Base-by-base conservation (phyloP, 1,140 invertebrate species). In the Tetranychus urticae region DNA sequence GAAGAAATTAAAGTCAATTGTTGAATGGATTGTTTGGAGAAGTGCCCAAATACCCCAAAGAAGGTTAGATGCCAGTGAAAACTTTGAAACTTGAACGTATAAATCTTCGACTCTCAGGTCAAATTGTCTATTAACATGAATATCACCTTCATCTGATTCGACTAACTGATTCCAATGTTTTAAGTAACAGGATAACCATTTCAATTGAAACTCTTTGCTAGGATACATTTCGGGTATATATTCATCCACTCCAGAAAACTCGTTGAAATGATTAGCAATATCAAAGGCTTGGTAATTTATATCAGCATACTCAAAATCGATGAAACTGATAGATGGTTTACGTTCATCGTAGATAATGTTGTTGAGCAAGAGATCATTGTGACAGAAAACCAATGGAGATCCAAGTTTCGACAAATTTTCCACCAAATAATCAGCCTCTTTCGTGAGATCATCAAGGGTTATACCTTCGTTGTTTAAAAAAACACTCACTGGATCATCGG, bases 201-300 rank as follows among this genome's bases (percentile, higher is more conserved):
- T 69, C 8, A 56, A 79, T 71, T 74, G 92, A 89, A 88, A 83
- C 35, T 82, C 79, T 69, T 81, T 78, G 59, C 76, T 76, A 0
- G 92, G 92, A 73, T 88, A 94, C 55, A 79, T 75, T 3, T 77
- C 74, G 0, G 63, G 63, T n/a, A 65, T 59, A 58, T 56, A 79
- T 65, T 81, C 76, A 50, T 78, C 81, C 42, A 87, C 74, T 66
- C 83, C 83, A 84, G 68, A 61, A 79, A 89, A 97, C 79, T 98
- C 93, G 68, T 84, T 82, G 77, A 97, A 97, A 77, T 98, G 92
- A 77, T 97, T 96, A 14, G 83, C 93, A 71, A 98, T 92, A 74
- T 98, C 94, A 74, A 80, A 97, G 1, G 88, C 84, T 73, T 92
- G 87, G 75, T 88, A 93, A 75, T 97, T 98, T 67, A 82, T 82